Base-by-base conservation (phyloP, 2,797 vertebrate species). In the Anguilla anguilla region DNA sequence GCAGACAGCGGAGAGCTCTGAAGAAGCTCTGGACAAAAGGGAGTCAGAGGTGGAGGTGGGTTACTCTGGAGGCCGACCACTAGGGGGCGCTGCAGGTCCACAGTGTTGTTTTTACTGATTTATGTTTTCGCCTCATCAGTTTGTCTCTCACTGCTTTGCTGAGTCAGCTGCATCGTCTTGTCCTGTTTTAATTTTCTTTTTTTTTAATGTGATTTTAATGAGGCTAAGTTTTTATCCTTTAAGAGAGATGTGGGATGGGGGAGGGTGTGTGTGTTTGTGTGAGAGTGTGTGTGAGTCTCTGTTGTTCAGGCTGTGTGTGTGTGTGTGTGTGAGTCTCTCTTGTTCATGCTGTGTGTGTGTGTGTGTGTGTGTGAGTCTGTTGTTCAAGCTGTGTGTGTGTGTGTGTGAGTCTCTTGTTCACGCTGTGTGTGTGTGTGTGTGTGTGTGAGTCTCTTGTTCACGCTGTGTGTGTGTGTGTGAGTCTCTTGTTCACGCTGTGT, bases 1-100 rank as follows among this genome's bases (percentile, higher is more conserved):
- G 83, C 90, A 99, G 98, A 96, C 95, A 89, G 98, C 98, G 88
- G 93, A 96, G 84, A 97, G 96, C 90, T 90, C 94, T 0, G 97
- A 99, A 59, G 97, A 97, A 83, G 93, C 95, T 88, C 96, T 96
- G 93, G 96, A 97, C 86, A 97, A 97, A 94, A 98, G 96, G 0
- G 98, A 99, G 92, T 96, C 97, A 0, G 98, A 99, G 93, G 98
- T 98, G 87, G 98, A 99, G 97, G 98, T 98, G 92, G 94, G 97
- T 90, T 86, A 89, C 61, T 85, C 88, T 87, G 28, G 15, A 69
- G 46, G 55, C 22, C 11, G 61, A 43, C 79, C 88, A 89, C 64
- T 83, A 59, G 88, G 85, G 85, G 88, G 88, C 85, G n/a, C 81
- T 67, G 84, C 7, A 88, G 51, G 85, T 19, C 35, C 57, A 46